Evolutionary conservation across 2,888 invertebrate genomes (phyloP).

Genomic region (Candidula unifasciata): DNA sequence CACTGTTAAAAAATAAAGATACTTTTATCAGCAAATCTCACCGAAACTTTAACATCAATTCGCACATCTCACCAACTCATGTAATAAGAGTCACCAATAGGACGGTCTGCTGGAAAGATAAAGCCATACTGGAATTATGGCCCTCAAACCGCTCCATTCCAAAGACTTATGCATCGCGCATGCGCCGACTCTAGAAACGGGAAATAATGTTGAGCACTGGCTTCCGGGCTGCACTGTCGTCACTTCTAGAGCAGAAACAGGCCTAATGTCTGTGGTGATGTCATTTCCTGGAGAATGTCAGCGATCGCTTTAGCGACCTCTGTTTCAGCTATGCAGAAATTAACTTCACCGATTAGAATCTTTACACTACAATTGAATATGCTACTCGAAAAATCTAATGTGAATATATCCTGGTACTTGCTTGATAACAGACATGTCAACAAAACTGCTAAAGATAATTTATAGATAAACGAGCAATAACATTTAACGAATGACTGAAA

Average conservation of each 20-base stretch:
- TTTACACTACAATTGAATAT: too few species aligned
- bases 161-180: slow-evolving; percentile 13
- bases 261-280: slow-evolving; percentile 46
- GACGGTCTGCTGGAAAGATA: neutral
- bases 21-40: neutral
- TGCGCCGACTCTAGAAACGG: neutral
- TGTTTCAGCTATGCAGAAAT: too few species aligned
- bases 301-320: neutral
- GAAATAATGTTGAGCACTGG: slow-evolving; percentile 26
- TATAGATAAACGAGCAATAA: too few species aligned
- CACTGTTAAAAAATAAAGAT: neutral
- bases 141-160: neutral
- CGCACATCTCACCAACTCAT: neutral
- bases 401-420: too few species aligned
- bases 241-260: slow-evolving; percentile 40
- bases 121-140: neutral
- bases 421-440: too few species aligned
- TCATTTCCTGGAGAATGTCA: slow-evolving; percentile 15
- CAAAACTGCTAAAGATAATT: too few species aligned
- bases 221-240: slow-evolving; percentile 41
- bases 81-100: neutral
- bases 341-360: too few species aligned
- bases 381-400: too few species aligned
- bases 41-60: neutral
- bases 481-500: too few species aligned